Conservation (phyloP, 2,888 invertebrate genomes). For the Resseliella maxima region DNA sequence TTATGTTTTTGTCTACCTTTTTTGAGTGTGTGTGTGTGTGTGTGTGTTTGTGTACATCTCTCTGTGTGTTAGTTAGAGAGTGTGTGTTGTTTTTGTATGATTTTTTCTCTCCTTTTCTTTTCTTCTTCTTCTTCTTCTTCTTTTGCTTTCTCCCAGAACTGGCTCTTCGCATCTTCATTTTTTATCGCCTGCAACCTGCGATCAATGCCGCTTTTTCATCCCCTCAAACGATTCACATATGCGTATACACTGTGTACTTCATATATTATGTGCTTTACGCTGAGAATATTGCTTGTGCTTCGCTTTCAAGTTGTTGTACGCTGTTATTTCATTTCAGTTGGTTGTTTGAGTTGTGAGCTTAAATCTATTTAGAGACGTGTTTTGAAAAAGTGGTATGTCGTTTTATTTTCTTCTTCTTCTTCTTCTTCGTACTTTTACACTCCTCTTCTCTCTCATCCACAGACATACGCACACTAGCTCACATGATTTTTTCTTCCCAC, state of each 20-base stretch:
- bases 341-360: constrained; percentile 1
- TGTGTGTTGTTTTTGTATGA: too few relatives aligned
- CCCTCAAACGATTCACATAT: not conserved
- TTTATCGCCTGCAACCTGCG: not conserved
- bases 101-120: too few relatives aligned
- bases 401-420: not conserved
- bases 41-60: too few relatives aligned
- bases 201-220: not conserved
- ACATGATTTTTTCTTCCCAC: not conserved
- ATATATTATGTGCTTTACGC: too few relatives aligned
- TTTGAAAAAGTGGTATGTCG: not conserved
- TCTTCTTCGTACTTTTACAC: not conserved
- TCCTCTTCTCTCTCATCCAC: not conserved
- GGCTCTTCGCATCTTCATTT: not conserved
- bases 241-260: not conserved
- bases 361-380: not conserved
- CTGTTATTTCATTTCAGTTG: constrained; percentile 1
- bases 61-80: too few relatives aligned
- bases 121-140: too few relatives aligned
- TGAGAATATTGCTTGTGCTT: not conserved
- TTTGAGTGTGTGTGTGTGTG: not conserved
- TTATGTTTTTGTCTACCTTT: not conserved
- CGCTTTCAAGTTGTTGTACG: not conserved
- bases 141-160: not conserved
- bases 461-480: too few relatives aligned